Evolutionary conservation across 2,888 invertebrate genomes (phyloP), one percentile per base, ranked within the genome.

Genomic region (Oxycera nigricornis): DNA sequence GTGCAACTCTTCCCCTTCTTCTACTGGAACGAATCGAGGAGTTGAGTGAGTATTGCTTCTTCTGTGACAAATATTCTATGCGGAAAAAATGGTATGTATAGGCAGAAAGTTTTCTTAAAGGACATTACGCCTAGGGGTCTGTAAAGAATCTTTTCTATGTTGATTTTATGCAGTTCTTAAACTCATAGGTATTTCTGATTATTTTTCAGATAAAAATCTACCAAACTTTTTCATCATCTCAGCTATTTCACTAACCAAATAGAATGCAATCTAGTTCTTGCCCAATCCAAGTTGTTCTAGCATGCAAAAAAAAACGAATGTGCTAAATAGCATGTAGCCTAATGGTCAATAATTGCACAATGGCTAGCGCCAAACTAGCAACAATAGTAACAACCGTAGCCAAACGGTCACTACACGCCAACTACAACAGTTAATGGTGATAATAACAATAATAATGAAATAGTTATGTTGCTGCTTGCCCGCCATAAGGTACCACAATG

Each of bases 311-410:
- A 20, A 46, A 3, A n/a, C 24, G 22, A 3, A 35, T 35, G 62
- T 62, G 62, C 35, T 62, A 62, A 62, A 62, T 62, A 39, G 62
- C 20, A 39, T 62, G 35, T 62, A 62, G 39, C 35, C 62, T 61
- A 62, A 62, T 35, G 35, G 67, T 41, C 22, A 67, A 62, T 62
- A 22, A 62, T 67, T 67, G 26, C 67, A 22, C 46, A 67, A 67
- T 67, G n/a, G 24, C 6, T 14, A 6, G 24, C n/a, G n/a, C n/a
- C n/a, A n/a, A n/a, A 41, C 14, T 17, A 24, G 28, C 28, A 67
- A 46, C 22, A 67, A 67, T 41, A 67, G 41, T 67, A 41, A 41
- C 67, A 41, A 41, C 67, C 24, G 41, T 41, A 67, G n/a, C 62
- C 31, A 20, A 41, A 24, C 11, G 67, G n/a, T 46, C 67, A 41